Base-by-base conservation (phyloP, 2,888 invertebrate genomes). In the Synanthedon andrenaeformis region DNA sequence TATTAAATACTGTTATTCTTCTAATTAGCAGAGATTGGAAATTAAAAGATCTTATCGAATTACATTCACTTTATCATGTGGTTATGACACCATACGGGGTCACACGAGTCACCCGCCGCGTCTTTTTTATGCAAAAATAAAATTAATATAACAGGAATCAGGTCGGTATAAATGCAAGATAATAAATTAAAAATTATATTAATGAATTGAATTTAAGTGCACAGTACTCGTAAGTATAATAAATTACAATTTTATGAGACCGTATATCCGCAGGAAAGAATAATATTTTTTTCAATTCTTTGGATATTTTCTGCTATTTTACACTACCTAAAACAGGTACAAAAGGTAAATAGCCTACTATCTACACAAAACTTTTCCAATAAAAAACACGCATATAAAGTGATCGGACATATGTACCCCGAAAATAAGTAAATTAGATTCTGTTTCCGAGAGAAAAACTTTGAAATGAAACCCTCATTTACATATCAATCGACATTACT, bases 401-500 rank as follows among this genome's bases (percentile, higher is more conserved):
- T 14, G 10, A n/a, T 45, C 45, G 45, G 45, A 45, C 45, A 45
- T 14, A 45, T 45, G 45, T 45, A 45, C 14, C 45, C 13, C 14
- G 45, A 45, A 45, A 45, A 45, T 61, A 61, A 64, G 65, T 68
- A 72, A 71, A 72, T 67, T 66, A 69, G 69, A 70, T 72, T 72
- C 68, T 60, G 64, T 62, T 59, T 65, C 59, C 60, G 59, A 62
- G 67, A 67, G 63, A 63, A 67, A 71, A 49, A 72, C 66, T 73
- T 75, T 68, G 70, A 69, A 78, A 80, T 73, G 72, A 74, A 74
- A 65, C 73, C 72, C 68, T 79, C 74, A 83, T 83, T 84, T 83
- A 70, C 80, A 83, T 83, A 79, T 85, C 85, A 83, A 86, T 85
- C 76, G 79, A 67, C 73, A 72, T 74, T 74, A 76, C 74, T 76